Evolutionary conservation across 2,797 vertebrate genomes (phyloP), one percentile per base, ranked within the genome.

Genomic region (Gastrophryne carolinensis): DNA sequence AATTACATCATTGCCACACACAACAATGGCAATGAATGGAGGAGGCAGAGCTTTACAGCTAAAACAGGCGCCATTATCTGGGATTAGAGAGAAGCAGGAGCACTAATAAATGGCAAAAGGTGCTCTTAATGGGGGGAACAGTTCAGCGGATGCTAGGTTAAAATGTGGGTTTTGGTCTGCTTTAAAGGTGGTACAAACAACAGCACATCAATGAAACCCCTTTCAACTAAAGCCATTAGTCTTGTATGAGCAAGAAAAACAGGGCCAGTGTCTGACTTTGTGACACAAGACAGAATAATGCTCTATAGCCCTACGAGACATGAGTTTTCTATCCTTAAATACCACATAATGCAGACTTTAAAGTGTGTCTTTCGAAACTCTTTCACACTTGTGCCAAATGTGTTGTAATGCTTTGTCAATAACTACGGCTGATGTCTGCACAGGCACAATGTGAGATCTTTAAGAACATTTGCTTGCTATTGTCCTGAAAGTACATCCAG

Each of bases 311-410:
- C 24, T 19, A 24, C 15, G 41, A 44, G 49, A 35, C 41, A 47
- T 12, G 29, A 58, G 32, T 34, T 47, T n/a, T 60, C 53, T 50
- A 53, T 75, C n/a, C n/a, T 23, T 41, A 60, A 68, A 75, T 53
- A 66, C 2, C 5, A 58, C 21, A 64, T 24, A 66, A 35, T 41
- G 19, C 23, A 27, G 35, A 50, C 37, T 39, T 68, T 68, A 17
- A 74, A 64, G 73, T 67, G 73, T 37, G 73, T 35, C 54, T 67
- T 57, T 12, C 17, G 37, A 24, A 57, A 17, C 53, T 54, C 29
- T 41, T 39, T 52, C 54, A 30, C 41, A 52, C 21, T 2, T 17
- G 17, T 54, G 70, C 58, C 58, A 63, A 63, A 39, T 27, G 52
- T 44, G 24, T 65, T 74, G 41, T 65, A 44, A 29, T 44, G 35